Evolutionary conservation across 2,888 invertebrate genomes (phyloP).

Genomic region (Megamerina dolium): DNA sequence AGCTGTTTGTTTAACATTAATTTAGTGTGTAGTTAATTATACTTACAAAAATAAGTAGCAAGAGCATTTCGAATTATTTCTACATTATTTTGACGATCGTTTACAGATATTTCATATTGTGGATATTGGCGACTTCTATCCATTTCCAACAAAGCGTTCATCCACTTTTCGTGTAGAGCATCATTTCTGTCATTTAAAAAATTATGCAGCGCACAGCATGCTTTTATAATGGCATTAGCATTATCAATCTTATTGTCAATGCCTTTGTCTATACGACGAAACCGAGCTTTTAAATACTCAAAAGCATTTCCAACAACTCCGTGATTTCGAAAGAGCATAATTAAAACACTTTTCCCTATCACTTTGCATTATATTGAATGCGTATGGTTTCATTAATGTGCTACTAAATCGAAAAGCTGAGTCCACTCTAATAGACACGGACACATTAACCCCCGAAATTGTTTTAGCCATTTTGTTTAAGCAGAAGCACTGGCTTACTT

Average conservation of each 20-base stretch:
- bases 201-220: slow-evolving; percentile 9
- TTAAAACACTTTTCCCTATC: slow-evolving; percentile 8
- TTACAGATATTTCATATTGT: not conserved
- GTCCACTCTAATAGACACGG: slow-evolving; percentile 6
- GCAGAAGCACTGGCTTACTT: not conserved
- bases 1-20: too few relatives aligned
- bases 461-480: not conserved
- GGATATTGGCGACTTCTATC: slow-evolving; percentile 4
- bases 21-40: too few relatives aligned
- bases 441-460: slow-evolving; percentile 5
- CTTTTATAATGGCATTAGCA: slow-evolving; percentile 5
- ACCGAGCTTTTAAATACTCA: slow-evolving; percentile 8
- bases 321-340: slow-evolving; percentile 10
- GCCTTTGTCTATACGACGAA: slow-evolving; percentile 5
- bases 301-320: slow-evolving; percentile 10
- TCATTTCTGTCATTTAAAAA: slow-evolving; percentile 10
- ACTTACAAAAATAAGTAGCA: slow-evolving; percentile 7
- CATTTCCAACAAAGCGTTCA: slow-evolving; percentile 4
- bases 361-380: not conserved
- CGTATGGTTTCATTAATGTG: slow-evolving; percentile 9
- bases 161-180: slow-evolving; percentile 4
- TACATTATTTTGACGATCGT: slow-evolving; percentile 1
- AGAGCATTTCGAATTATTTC: slow-evolving; percentile 7
- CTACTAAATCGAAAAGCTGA: slow-evolving; percentile 6
- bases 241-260: slow-evolving; percentile 8